Conservation (phyloP, 2,797 vertebrate genomes). For the Anguilla megastoma region DNA sequence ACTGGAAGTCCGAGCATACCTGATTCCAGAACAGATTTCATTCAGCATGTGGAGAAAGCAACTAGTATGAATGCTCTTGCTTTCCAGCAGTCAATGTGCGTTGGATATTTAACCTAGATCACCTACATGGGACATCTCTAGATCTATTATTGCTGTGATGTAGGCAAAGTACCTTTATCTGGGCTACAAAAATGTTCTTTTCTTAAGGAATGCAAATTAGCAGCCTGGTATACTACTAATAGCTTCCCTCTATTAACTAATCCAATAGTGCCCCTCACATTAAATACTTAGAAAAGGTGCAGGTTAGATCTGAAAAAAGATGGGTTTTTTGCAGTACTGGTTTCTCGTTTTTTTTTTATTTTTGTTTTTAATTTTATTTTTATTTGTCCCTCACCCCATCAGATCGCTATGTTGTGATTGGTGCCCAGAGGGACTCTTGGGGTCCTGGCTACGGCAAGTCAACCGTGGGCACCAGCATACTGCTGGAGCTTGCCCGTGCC, state of each 20-base stretch:
- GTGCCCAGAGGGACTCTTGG: constrained; percentile 91
- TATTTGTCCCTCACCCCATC: neutral
- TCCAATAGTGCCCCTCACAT: neutral
- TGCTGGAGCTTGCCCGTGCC: constrained; percentile 79
- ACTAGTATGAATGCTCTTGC: neutral
- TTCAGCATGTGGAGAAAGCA: neutral
- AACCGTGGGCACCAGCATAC: constrained; percentile 82
- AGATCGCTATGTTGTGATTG: constrained; percentile 89
- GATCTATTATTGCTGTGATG: too few species aligned
- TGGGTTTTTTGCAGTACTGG: too few species aligned
- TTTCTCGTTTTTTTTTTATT: neutral
- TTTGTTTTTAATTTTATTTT: neutral
- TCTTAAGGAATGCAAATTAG: neutral
- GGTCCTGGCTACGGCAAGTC: constrained; percentile 78
- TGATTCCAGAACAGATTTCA: neutral
- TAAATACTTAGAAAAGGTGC: neutral
- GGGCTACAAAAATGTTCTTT: neutral
- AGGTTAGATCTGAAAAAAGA: neutral
- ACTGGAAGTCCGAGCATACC: neutral
- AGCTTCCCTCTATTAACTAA: neutral
- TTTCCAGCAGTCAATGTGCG: neutral
- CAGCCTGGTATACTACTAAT: neutral
- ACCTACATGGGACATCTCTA: too few species aligned
- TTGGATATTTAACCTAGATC: too few species aligned
- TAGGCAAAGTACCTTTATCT: neutral